These are phyloP conservation scores for Rhineura floridana DNA, from an alignment of 2,113 vertebrate species.

Conservation along the genomic window DNA sequence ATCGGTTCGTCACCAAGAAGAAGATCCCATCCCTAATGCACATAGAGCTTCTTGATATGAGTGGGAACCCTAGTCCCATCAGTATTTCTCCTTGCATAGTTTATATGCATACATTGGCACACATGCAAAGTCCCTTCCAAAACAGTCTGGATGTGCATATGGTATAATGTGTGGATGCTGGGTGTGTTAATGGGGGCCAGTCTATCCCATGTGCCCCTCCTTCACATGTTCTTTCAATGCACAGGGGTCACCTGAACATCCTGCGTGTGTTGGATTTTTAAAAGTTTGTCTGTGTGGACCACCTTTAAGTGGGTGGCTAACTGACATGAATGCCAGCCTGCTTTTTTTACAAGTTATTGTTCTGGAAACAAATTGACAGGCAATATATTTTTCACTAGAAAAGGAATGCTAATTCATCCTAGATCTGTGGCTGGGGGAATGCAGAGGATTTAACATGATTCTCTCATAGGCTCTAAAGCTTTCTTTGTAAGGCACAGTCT, in stretches of 20 bases:
- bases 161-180: too few species aligned
- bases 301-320: conserved; percentile 22
- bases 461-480: conserved; percentile 22
- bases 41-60: too few species aligned
- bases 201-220: too few species aligned
- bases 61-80: too few species aligned
- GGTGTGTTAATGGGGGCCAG: too few species aligned
- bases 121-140: too few species aligned
- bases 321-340: conserved; percentile 36
- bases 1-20: too few species aligned
- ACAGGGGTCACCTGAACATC: background rate
- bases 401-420: conserved; percentile 37
- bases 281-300: conserved; percentile 23
- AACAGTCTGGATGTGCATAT: too few species aligned
- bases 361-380: conserved; percentile 41
- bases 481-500: conserved; percentile 11
- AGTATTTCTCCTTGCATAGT: too few species aligned
- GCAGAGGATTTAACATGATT: conserved; percentile 24
- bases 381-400: conserved; percentile 31
- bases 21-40: too few species aligned
- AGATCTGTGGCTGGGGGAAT: conserved; percentile 29
- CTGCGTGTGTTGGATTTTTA: background rate
- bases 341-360: background rate
- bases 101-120: too few species aligned
- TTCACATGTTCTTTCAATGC: background rate